Base-by-base conservation (phyloP, 2,113 vertebrate genomes). In the Hydropotes inermis region DNA sequence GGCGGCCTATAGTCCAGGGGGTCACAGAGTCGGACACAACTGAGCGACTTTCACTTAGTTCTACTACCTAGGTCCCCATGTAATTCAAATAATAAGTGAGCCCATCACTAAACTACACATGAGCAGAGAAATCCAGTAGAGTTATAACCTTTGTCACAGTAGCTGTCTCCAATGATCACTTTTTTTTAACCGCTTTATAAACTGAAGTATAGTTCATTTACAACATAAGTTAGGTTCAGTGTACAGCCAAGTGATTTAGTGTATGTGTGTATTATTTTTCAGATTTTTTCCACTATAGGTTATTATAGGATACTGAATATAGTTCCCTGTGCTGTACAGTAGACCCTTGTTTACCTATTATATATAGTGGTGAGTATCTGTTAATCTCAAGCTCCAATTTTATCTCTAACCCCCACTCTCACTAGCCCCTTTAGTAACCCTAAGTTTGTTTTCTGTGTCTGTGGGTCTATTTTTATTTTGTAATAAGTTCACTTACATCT, bases 21-120 rank as follows among this genome's bases (percentile, higher is more conserved):
- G n/a, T 25, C 19, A 23, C 67, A 74, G n/a, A 74, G 36, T 74
- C n/a, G 0, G 67, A 39, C 2, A 39, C n/a, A 39, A 27, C 67
- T 39, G n/a, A 74, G 19, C 0, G 1, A 23, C 19, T 39, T 74
- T 39, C 67, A 36, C 67, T 74, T 74, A 70, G n/a, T 74, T 74
- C 10, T 74, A 23, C 67, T 39, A 39, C 7, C n/a, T 39, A 39
- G 19, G n/a, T 39, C 36, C 76, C 28, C 70, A 36, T 6, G 21
- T 78, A 89, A 89, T 91, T 86, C 25, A 76, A 91, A 78, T 74
- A 83, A 82, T 97, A 94, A 47, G n/a, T 55, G 96, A 67, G 74
- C 47, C 67, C 12, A 91, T 85, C 39, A 50, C 76, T 93, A 90
- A 95, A 54, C 88, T 33, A 61, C 28, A 6, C 19, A 61, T 39